Base-by-base conservation (phyloP, 92 coral and sea anemone genomes). In the Zoanthus sansibaricus region DNA sequence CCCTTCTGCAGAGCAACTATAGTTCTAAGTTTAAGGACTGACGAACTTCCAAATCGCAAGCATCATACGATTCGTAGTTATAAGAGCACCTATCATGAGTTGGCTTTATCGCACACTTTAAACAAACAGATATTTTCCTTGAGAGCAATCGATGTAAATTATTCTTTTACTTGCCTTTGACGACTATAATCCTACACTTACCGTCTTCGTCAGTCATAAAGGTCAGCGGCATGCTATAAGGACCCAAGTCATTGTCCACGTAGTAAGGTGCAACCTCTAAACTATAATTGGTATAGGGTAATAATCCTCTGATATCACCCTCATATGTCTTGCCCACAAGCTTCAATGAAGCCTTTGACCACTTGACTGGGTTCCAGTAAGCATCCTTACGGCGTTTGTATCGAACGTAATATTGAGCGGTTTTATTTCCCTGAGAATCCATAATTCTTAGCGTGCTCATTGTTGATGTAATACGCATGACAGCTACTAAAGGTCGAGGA, bases 171-270 rank as follows among this genome's bases (percentile, higher is more conserved):
- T 69, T 37, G 42, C 42, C 42, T 37, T 1, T 37, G 4, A 37
- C 46, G 31, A 10, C 16, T 30, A 44, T 30, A 67, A 11, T 10
- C 11, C 5, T 1, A 20, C 4, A 72, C 75, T 80, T 17, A 80
- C 85, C 75, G 13, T 80, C 85, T 46, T 80, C 85, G 20, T 80
- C 55, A 5, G 85, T 80, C 33, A 80, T 58, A 66, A 80, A 80
- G 75, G 85, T 80, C 85, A 80, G 62, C 75, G 85, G 85, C 85
- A 80, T 80, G 71, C 85, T 80, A 72, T 80, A 80, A 42, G 85
- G 85, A 71, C 85, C 85, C 21, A 66, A 66, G 58, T 80, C 85
- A 16, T 66, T 80, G 25, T 80, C 75, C 44, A 68, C 20, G 47
- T 80, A 80, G 42, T 78, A 78, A 3, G 83, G 83, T 6, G 83